Evolutionary conservation across 92 coral and sea anemone species (phyloP).

Genomic region (Meandrina meandrites): DNA sequence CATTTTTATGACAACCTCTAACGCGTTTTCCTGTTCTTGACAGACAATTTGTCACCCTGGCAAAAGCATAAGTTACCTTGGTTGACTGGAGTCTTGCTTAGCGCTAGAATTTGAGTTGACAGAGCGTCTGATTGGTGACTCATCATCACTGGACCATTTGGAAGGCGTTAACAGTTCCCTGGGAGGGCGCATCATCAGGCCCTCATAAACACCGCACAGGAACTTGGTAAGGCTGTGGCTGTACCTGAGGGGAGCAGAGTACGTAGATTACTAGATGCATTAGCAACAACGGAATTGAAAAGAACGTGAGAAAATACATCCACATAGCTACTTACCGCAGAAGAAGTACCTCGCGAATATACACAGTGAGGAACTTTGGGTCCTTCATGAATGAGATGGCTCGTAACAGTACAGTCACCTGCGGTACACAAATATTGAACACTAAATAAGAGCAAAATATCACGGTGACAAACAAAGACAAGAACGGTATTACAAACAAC

Average conservation of each 20-base stretch:
- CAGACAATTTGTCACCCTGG: background rate
- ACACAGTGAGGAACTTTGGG: conserved; percentile 77
- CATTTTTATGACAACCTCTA: background rate
- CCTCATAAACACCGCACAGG: conserved; percentile 86
- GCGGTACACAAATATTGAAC: background rate
- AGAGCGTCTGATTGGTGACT: conserved; percentile 80
- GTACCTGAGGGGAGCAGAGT: conserved; percentile 53
- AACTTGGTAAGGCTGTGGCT: conserved; percentile 66
- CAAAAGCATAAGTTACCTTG: conserved; percentile 47
- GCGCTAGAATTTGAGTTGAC: conserved; percentile 60
- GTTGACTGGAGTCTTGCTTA: conserved; percentile 77
- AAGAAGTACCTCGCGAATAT: conserved; percentile 70
- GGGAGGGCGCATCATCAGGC: conserved; percentile 93
- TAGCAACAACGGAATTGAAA: background rate
- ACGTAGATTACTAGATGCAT: background rate
- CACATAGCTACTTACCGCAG: conserved; percentile 47
- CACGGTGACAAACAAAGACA: background rate
- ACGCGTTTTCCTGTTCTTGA: background rate
- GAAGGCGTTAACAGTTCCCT: conserved; percentile 88
- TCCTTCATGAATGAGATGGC: conserved; percentile 90
- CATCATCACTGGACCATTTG: conserved; percentile 69
- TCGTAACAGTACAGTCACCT: conserved; percentile 89
- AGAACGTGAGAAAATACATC: too few relatives aligned
- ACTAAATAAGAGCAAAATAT: background rate
- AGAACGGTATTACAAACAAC: background rate